A percentile compares a stretch with the other conserved stretches of the same genome.
Evolutionary conservation across 2,113 vertebrate genomes (phyloP).

Genomic region (Dasyurus viverrinus): DNA sequence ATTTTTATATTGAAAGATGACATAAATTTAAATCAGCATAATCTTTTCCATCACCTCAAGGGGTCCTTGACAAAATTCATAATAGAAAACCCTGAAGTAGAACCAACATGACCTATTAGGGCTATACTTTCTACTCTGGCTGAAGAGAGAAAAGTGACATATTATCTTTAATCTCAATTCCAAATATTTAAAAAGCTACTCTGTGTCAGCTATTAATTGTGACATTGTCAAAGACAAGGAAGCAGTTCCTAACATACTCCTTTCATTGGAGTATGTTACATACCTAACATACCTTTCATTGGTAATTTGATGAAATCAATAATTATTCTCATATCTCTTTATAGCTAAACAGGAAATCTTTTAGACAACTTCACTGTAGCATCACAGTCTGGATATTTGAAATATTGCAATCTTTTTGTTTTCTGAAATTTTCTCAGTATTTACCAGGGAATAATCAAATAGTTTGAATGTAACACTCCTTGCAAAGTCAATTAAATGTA

Average conservation of each 20-base stretch:
- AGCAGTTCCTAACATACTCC: not conserved
- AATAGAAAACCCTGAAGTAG: not conserved
- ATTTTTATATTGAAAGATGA: not conserved
- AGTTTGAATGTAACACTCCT: not conserved
- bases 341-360: not conserved
- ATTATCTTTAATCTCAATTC: not conserved
- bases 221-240: not conserved
- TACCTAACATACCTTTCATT: too few species aligned
- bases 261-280: too few species aligned
- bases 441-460: not conserved
- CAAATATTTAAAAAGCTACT: not conserved
- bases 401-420: not conserved
- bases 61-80: not conserved
- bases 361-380: not conserved
- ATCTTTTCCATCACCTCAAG: not conserved
- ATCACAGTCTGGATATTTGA: not conserved
- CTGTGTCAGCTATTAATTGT: not conserved
- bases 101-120: not conserved
- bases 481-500: not conserved
- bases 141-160: not conserved
- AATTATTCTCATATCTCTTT: not conserved
- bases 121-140: not conserved
- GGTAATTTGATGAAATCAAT: not conserved
- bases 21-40: not conserved
- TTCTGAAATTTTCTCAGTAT: not conserved